phyloP scores from a whole-genome alignment of 1,140 invertebrate genomes.

The Lanistes nyassanus region DNA sequence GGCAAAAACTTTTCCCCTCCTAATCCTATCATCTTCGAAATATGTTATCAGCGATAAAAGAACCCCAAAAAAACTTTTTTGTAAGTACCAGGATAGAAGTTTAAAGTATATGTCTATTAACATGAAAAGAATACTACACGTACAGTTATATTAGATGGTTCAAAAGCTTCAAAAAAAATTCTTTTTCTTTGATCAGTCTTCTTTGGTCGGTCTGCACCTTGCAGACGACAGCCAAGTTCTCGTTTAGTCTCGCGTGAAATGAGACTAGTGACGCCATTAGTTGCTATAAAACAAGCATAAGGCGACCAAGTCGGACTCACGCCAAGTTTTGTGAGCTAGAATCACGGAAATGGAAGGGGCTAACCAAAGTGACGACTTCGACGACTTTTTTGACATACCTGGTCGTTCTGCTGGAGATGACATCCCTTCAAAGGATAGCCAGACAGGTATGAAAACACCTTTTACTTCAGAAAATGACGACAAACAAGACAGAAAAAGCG shows the following conservation, averaged over 20 bases:
- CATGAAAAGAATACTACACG: too few relatives aligned
- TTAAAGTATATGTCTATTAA: too few relatives aligned
- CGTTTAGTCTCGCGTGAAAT: constrained; percentile 1
- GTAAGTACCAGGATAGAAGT: too few relatives aligned
- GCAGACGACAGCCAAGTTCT: constrained; percentile 22
- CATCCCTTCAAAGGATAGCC: not conserved
- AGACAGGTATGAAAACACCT: not conserved
- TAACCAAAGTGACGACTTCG: constrained; percentile 28
- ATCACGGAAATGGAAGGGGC: not conserved
- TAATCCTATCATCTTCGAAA: too few relatives aligned
- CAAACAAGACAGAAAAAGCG: constrained; percentile 4
- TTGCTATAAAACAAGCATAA: constrained; percentile 18
- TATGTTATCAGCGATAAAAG: too few relatives aligned
- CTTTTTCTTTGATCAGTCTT: too few relatives aligned
- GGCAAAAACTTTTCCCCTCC: too few relatives aligned
- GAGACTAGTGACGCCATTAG: constrained; percentile 19
- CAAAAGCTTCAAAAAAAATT: too few relatives aligned
- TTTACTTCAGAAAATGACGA: not conserved
- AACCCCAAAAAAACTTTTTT: too few relatives aligned
- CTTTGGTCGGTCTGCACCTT: too few relatives aligned
- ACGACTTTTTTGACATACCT: constrained; percentile 32
- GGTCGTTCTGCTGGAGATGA: constrained; percentile 7
- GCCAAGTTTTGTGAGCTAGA: not conserved
- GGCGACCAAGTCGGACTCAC: not conserved
- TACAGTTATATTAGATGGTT: too few relatives aligned